A percentile compares a stretch with the other conserved stretches of the same genome.
Conservation (phyloP, 2,888 invertebrate genomes). For the Cotesia congregata region DNA sequence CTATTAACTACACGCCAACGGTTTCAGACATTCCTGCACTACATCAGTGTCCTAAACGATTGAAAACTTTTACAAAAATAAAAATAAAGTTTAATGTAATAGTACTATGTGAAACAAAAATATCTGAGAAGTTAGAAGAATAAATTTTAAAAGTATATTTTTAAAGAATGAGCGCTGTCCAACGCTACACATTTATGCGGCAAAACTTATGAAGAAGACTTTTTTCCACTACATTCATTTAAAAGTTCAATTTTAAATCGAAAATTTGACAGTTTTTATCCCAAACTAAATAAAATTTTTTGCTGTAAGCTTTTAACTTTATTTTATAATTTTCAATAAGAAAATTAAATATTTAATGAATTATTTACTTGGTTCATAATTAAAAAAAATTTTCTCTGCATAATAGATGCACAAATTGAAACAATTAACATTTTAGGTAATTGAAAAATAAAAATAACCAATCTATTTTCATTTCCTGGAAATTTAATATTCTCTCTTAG, state of each 20-base stretch:
- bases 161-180: not conserved
- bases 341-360: not conserved
- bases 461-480: not conserved
- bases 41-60: not conserved
- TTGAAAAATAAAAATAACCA: not conserved
- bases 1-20: not conserved
- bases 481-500: not conserved
- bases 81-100: not conserved
- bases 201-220: not conserved
- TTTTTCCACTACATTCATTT: not conserved
- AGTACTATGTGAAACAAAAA: not conserved
- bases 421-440: not conserved
- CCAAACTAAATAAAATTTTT: not conserved
- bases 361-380: too few species aligned
- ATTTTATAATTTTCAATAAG: too few species aligned
- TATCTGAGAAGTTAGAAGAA: not conserved
- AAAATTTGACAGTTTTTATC: not conserved
- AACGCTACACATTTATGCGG: not conserved
- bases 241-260: constrained; percentile 14
- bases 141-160: not conserved
- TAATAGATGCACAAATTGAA: not conserved
- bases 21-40: not conserved
- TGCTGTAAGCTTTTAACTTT: not conserved
- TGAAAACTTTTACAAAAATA: not conserved
- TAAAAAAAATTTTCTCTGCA: too few species aligned